These are phyloP conservation scores for Pardalotus punctatus DNA, from an alignment of 2,113 vertebrate species.

Conservation along the genomic window DNA sequence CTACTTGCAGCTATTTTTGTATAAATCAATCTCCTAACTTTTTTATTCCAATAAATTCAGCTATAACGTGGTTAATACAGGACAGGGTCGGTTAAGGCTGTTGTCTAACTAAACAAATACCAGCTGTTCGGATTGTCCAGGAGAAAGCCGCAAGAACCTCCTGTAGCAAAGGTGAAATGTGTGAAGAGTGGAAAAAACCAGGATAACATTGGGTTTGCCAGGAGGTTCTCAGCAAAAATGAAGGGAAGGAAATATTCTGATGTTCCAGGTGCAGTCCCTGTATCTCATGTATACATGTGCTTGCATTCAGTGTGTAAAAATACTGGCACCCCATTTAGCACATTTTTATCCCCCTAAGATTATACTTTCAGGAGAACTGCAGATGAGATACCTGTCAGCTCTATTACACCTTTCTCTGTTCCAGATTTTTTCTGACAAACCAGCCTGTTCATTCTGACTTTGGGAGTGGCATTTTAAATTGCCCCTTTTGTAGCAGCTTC, in stretches of 20 bases:
- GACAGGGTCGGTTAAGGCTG: neutral
- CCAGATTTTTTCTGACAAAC: neutral
- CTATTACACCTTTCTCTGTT: neutral
- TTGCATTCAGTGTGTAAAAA: neutral
- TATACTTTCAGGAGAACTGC: neutral
- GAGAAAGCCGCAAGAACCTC: neutral
- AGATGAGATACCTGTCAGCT: neutral
- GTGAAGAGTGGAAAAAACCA: neutral
- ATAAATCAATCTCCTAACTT: neutral
- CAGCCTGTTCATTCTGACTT: neutral
- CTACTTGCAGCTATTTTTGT: neutral
- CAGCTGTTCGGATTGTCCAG: neutral
- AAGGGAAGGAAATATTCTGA: neutral
- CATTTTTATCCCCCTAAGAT: neutral
- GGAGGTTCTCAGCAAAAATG: neutral
- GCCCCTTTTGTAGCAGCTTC: neutral
- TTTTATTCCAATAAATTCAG: neutral
- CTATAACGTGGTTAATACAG: neutral
- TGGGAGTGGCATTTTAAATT: neutral
- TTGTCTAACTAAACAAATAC: neutral
- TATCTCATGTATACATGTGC: accelerated
- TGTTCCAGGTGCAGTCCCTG: neutral
- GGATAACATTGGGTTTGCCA: neutral
- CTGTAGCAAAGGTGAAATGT: neutral
- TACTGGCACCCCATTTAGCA: neutral